phyloP scores from a whole-genome alignment of 2,888 invertebrate species.

The Ophioninae sp. region DNA sequence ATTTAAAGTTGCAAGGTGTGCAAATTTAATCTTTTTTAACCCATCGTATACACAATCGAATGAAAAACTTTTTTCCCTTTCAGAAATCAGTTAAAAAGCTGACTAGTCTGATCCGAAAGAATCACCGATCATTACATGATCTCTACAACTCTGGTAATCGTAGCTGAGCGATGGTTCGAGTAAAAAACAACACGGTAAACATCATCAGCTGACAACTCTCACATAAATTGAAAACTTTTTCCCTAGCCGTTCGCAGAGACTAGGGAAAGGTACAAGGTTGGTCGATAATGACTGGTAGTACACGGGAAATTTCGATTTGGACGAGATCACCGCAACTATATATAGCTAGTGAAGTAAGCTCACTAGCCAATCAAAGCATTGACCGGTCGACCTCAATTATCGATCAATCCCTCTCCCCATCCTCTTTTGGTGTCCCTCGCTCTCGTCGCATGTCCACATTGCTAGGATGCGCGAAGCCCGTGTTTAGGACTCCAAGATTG shows the following conservation, averaged over 20 bases:
- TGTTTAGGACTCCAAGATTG: slow-evolving; percentile 16
- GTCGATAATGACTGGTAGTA: slow-evolving; percentile 45
- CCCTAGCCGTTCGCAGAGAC: not conserved
- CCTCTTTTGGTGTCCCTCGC: slow-evolving; percentile 3
- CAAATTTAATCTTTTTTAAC: too few species aligned
- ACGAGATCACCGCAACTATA: slow-evolving; percentile 43
- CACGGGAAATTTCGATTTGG: slow-evolving; percentile 54
- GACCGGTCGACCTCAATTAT: slow-evolving; percentile 66
- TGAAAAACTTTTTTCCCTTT: too few species aligned
- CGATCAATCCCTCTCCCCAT: slow-evolving; percentile 35
- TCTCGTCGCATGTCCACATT: slow-evolving; percentile 21
- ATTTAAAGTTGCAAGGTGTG: too few species aligned
- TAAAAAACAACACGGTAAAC: not conserved
- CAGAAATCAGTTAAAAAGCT: not conserved
- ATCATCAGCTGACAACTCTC: not conserved
- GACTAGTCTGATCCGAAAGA: not conserved
- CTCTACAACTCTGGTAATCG: slow-evolving; percentile 1
- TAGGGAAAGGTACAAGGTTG: not conserved
- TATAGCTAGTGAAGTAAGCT: slow-evolving; percentile 26
- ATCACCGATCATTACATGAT: not conserved
- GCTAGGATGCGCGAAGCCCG: slow-evolving; percentile 23
- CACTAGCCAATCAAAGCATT: slow-evolving; percentile 52
- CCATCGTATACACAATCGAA: too few species aligned
- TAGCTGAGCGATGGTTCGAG: not conserved
- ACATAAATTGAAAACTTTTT: not conserved